Evolutionary conservation across 1,140 invertebrate genomes (phyloP), one percentile per base, ranked within the genome.

Genomic region (Sminthurides bifidus): DNA sequence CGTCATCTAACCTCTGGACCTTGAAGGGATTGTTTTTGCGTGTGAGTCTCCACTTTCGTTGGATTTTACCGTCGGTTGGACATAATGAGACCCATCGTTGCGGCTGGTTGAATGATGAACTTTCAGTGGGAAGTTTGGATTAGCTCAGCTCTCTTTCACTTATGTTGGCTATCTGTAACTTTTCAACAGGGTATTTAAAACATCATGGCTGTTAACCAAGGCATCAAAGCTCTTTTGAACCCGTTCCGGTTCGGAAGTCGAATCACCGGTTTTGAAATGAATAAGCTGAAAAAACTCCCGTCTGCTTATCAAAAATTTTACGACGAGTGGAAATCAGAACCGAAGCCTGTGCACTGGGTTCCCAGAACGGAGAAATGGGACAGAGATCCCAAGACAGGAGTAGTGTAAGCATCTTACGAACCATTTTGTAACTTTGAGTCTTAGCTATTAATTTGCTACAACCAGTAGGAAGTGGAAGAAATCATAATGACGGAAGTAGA

Each of bases 301-400:
- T 75, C 81, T 61, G 85, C 83, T 29, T 96, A 92, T 68, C 85
- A 83, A 68, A 86, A 89, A 68, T 88, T 92, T 71, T 91, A 84
- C 75, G 76, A 72, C 58, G 87, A 93, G 75, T 91, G 88, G 81
- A 84, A 79, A 0, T 73, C 77, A 26, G 72, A 78, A 63, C 83
- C 85, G 24, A 73, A 75, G 29, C 83, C 91, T 33, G 88, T 96
- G 23, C 89, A 96, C 74, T 94, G 85, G 70, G 78, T 84, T 56
- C 81, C 84, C 37, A 79, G 83, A 66, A 73, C 79, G 61, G 81
- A 78, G 23, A 80, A 80, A 68, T 94, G 81, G 76, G 77, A 76
- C 57, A 76, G 80, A 48, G 76, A 90, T 74, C 78, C 82, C 63
- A 64, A 80, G 21, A 83, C 80, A 54, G 81, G 82, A 60, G 76